A percentile compares a stretch with the other conserved stretches of the same genome.
Evolutionary conservation across 2,797 vertebrate species (phyloP).

Genomic region (Leptoclinus maculatus): DNA sequence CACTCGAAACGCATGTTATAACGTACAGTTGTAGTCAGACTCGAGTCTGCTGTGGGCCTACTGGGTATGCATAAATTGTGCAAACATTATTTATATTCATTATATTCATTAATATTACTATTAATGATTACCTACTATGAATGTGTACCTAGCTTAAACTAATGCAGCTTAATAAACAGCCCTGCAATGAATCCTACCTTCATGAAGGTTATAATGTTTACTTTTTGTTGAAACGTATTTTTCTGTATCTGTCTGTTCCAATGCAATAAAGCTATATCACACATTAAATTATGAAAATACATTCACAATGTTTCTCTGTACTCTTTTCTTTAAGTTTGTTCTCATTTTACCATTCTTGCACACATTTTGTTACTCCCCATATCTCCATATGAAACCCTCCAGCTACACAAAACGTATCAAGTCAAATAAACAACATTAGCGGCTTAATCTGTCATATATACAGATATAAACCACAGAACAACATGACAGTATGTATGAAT

Average conservation of each 20-base stretch:
- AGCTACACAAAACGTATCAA: too few species aligned
- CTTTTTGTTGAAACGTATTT: neutral
- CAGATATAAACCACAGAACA: neutral
- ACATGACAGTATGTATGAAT: neutral
- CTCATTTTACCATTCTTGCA: neutral
- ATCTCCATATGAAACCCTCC: neutral
- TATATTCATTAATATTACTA: too few species aligned
- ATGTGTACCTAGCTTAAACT: too few species aligned
- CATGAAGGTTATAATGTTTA: neutral
- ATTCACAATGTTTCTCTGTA: neutral
- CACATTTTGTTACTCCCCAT: neutral
- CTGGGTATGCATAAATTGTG: too few species aligned
- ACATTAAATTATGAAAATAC: neutral
- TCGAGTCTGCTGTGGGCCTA: too few species aligned
- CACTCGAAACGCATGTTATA: too few species aligned
- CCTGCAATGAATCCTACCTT: neutral
- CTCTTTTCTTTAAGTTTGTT: neutral
- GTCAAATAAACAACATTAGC: neutral
- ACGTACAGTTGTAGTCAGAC: too few species aligned
- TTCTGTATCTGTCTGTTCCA: neutral
- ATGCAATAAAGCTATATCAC: neutral
- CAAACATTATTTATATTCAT: too few species aligned
- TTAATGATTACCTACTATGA: too few species aligned
- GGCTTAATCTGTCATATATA: neutral
- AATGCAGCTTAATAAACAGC: too few species aligned